These are phyloP conservation scores for Amiota communis DNA, from an alignment of 2,888 invertebrate species.

Conservation along the genomic window DNA sequence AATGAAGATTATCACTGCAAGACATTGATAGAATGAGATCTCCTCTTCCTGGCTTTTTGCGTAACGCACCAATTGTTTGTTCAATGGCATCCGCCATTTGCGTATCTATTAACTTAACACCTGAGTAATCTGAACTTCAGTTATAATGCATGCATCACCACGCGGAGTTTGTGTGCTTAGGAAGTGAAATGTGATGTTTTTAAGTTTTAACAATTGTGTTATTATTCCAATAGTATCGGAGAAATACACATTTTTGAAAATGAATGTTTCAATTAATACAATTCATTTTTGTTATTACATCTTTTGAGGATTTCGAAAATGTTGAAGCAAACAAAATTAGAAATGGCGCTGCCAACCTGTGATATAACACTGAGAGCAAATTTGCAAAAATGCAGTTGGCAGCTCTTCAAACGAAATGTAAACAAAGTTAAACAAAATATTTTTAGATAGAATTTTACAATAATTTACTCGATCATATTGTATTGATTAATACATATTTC, in stretches of 20 bases:
- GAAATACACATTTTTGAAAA: constrained; percentile 5
- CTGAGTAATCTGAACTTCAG: constrained; percentile 76
- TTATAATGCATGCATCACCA: constrained; percentile 92
- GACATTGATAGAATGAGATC: constrained; percentile 91
- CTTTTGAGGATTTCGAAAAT: background rate
- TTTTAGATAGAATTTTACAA: background rate
- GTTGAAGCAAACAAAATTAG: background rate
- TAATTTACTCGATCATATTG: too few species aligned
- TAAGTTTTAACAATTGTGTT: constrained; percentile 76
- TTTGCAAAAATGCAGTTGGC: constrained; percentile 2
- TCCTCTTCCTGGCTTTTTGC: constrained; percentile 94
- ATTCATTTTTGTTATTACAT: background rate
- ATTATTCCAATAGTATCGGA: constrained; percentile 70
- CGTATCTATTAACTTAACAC: constrained; percentile 85
- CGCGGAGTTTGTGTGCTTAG: constrained; percentile 92
- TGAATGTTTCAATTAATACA: background rate
- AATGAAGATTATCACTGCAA: too few species aligned
- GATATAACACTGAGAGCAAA: background rate
- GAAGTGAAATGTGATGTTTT: constrained; percentile 83
- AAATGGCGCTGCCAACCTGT: background rate
- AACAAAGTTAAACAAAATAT: too few species aligned
- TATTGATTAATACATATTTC: background rate
- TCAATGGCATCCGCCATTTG: constrained; percentile 76
- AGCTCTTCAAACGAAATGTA: background rate
- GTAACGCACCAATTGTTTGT: constrained; percentile 81